Percentiles rank a stretch among this genome's conserved stretches.
Conservation (phyloP, 1,140 invertebrate genomes). For the Colletes latitarsis region DNA sequence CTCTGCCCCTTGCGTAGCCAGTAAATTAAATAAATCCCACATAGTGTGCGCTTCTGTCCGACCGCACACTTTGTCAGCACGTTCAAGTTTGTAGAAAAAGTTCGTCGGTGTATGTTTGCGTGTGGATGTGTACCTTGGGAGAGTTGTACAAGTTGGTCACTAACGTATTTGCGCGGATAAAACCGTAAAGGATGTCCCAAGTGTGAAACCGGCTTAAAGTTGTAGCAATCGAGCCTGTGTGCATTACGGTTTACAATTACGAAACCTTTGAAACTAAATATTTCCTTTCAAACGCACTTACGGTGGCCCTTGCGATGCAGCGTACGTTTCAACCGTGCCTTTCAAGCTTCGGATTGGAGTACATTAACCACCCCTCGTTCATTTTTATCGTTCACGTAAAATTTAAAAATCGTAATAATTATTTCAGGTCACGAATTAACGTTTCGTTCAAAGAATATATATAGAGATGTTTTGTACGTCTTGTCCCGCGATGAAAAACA, state of each 20-base stretch:
- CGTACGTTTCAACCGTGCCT: too few relatives aligned
- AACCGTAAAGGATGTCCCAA: neutral
- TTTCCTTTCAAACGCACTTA: too few relatives aligned
- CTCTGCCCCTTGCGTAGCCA: neutral
- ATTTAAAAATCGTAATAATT: too few relatives aligned
- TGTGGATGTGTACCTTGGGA: neutral
- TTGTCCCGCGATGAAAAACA: too few relatives aligned
- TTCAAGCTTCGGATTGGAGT: too few relatives aligned
- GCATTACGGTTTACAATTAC: neutral
- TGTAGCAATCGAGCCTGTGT: neutral
- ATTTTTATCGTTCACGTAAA: too few relatives aligned
- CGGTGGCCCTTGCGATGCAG: too few relatives aligned
- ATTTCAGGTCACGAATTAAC: too few relatives aligned
- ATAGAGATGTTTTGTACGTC: too few relatives aligned
- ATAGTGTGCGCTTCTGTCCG: neutral
- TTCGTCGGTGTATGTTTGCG: neutral
- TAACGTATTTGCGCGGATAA: slow-evolving; percentile 6
- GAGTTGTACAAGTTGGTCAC: neutral
- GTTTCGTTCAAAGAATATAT: too few relatives aligned
- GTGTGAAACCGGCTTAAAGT: neutral
- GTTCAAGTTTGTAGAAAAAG: neutral
- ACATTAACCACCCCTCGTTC: too few relatives aligned
- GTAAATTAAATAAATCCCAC: slow-evolving; percentile 35
- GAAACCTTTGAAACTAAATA: neutral
- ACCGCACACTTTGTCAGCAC: neutral